A percentile compares a stretch with the other conserved stretches of the same genome.
Conservation (phyloP, 2,113 vertebrate genomes). For the Mohoua ochrocephala region DNA sequence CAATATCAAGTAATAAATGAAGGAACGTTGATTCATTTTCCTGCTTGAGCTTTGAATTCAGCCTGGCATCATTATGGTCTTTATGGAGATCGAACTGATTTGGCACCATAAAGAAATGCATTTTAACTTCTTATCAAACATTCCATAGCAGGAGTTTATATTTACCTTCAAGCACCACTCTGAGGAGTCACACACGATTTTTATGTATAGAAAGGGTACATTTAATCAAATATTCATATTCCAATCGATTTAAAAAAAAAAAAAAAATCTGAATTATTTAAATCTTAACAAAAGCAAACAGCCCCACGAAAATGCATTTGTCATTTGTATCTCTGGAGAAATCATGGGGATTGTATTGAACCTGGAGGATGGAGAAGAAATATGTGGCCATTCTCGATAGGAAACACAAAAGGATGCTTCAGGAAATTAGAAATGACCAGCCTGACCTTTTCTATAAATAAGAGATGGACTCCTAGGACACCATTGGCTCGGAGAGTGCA, state of each 20-base stretch:
- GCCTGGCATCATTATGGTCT: constrained; percentile 28
- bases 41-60: constrained; percentile 23
- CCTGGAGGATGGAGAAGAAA: neutral
- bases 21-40: constrained; percentile 13
- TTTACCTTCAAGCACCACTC: neutral
- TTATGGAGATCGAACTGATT: constrained; percentile 44
- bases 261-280: neutral
- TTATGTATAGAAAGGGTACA: neutral
- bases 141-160: neutral
- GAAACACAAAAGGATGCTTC: neutral
- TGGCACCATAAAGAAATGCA: neutral
- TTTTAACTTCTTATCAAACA: neutral
- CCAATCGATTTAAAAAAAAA: neutral
- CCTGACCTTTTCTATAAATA: constrained; percentile 35
- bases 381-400: neutral
- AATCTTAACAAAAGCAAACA: neutral
- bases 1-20: constrained; percentile 35
- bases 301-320: neutral
- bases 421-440: constrained; percentile 59
- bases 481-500: constrained; percentile 12
- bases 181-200: neutral
- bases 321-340: neutral
- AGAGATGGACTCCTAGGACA: constrained; percentile 28
- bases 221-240: neutral
- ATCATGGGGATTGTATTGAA: neutral